These are phyloP conservation scores for Lottia scabra DNA, from an alignment of 2,888 invertebrate genomes.

Conservation along the genomic window DNA sequence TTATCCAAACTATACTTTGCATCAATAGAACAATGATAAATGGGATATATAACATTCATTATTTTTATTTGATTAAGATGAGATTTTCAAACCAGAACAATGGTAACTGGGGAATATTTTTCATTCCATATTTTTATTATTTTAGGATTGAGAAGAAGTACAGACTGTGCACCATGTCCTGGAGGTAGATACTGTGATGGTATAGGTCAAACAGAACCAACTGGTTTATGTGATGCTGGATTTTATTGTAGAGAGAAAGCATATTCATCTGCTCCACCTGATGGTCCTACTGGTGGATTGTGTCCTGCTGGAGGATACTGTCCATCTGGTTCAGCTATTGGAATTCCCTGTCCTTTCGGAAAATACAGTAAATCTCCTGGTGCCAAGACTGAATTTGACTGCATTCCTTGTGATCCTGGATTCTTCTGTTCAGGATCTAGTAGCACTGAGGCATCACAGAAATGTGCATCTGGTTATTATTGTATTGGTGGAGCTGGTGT, in stretches of 20 bases:
- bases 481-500: constrained; percentile 63
- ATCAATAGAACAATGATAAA: neutral
- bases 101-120: too few species aligned
- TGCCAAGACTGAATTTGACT: constrained; percentile 61
- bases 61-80: too few species aligned
- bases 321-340: constrained; percentile 59
- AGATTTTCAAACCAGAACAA: too few species aligned
- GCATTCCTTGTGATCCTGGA: constrained; percentile 66
- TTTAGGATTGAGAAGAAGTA: constrained; percentile 46
- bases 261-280: constrained; percentile 66
- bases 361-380: constrained; percentile 62
- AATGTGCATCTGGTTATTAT: constrained; percentile 64
- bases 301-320: constrained; percentile 67
- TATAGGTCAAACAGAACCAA: constrained; percentile 60
- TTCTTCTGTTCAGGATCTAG: constrained; percentile 64
- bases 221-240: constrained; percentile 62
- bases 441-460: constrained; percentile 52
- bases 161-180: constrained; percentile 67
- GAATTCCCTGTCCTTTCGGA: constrained; percentile 59
- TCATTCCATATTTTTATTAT: too few species aligned
- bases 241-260: constrained; percentile 65
- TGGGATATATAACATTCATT: neutral
- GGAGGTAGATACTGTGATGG: constrained; percentile 68
- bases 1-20: too few species aligned
- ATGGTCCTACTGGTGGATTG: constrained; percentile 64